Conservation (phyloP, 2,113 vertebrate genomes). For the Nematolebias whitei region DNA sequence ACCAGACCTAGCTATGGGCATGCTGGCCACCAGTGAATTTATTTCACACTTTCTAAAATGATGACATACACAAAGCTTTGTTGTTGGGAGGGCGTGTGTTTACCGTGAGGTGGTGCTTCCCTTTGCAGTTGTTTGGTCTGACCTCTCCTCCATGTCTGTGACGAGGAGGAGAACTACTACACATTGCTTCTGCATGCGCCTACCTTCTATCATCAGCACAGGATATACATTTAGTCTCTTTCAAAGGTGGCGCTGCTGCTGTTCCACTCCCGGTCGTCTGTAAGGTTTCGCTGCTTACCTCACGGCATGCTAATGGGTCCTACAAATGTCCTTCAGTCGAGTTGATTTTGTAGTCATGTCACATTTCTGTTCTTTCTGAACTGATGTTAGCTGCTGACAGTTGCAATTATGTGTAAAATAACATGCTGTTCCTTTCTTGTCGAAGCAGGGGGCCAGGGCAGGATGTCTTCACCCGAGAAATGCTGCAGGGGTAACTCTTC, state of each 20-base stretch:
- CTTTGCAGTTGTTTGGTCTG: slow-evolving; percentile 75
- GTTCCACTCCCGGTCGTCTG: slow-evolving; percentile 27
- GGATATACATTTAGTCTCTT: slow-evolving; percentile 76
- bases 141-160: slow-evolving; percentile 79
- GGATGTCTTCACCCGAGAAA: slow-evolving; percentile 83
- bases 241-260: slow-evolving; percentile 51
- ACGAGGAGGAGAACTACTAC: slow-evolving; percentile 82
- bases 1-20: slow-evolving; percentile 70
- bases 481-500: slow-evolving; percentile 84
- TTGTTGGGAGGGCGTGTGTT: slow-evolving; percentile 53
- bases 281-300: slow-evolving; percentile 54
- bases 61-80: slow-evolving; percentile 77
- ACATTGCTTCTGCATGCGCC: slow-evolving; percentile 69
- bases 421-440: slow-evolving; percentile 86
- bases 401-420: slow-evolving; percentile 95
- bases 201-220: slow-evolving; percentile 70
- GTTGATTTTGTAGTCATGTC: slow-evolving; percentile 90
- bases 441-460: slow-evolving; percentile 81
- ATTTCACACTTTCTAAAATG: slow-evolving; percentile 75
- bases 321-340: slow-evolving; percentile 90
- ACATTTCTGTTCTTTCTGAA: slow-evolving; percentile 90
- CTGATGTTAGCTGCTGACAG: slow-evolving; percentile 89
- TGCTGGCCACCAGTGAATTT: slow-evolving; percentile 77
- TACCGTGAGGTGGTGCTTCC: slow-evolving; percentile 65
- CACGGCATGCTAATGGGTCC: slow-evolving; percentile 79